phyloP scores from a whole-genome alignment of 2,888 invertebrate species.

The Oscheius sp. region DNA sequence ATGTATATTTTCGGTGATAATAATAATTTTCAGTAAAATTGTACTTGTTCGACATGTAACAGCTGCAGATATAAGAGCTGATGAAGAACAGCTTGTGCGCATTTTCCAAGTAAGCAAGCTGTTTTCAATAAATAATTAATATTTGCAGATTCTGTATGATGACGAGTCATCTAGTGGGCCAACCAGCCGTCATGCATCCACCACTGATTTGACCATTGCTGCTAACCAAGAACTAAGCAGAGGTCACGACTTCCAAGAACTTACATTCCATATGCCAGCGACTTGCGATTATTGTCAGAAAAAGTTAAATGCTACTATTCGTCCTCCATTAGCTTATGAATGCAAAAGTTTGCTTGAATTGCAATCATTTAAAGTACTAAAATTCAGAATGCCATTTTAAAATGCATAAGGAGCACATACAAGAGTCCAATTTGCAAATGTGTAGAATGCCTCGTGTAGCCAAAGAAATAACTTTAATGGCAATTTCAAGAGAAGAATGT shows the following conservation, averaged over 20 bases:
- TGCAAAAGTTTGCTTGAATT: constrained; percentile 83
- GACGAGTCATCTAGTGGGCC: constrained; percentile 83
- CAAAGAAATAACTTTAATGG: constrained; percentile 89
- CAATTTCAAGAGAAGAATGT: constrained; percentile 87
- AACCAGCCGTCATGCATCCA: constrained; percentile 54
- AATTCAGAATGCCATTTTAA: constrained; percentile 54
- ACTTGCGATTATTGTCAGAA: constrained; percentile 97
- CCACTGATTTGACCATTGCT: constrained; percentile 51
- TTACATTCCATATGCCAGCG: constrained; percentile 56
- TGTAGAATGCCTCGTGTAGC: constrained; percentile 54
- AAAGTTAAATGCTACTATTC: constrained; percentile 92
- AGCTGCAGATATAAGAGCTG: constrained; percentile 98
- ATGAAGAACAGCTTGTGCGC: constrained; percentile 97
- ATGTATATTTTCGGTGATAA: neutral
- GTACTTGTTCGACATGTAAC: constrained; percentile 98
- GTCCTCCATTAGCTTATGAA: constrained; percentile 95
- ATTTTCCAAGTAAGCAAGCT: constrained; percentile 83
- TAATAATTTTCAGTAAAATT: constrained; percentile 83
- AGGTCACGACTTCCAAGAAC: constrained; percentile 79
- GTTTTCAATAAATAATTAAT: constrained; percentile 67
- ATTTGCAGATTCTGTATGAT: constrained; percentile 86
- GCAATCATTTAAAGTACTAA: neutral
- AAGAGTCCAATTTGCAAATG: constrained; percentile 40
- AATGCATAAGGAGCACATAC: constrained; percentile 91
- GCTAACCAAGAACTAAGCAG: constrained; percentile 49